These are phyloP conservation scores for Lepisosteus osseus DNA, from an alignment of 2,113 vertebrate species.

Conservation along the genomic window DNA sequence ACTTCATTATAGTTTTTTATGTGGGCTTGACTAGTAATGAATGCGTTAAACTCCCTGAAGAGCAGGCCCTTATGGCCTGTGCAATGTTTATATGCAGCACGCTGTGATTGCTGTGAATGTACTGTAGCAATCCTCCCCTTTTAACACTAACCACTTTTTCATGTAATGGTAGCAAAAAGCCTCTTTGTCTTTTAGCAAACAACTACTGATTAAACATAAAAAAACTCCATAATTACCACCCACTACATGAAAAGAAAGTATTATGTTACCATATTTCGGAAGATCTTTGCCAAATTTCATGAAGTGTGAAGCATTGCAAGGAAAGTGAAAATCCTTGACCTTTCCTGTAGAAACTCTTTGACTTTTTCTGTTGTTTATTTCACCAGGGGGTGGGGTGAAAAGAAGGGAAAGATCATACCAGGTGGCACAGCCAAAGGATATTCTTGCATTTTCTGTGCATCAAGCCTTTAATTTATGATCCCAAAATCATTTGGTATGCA, in stretches of 20 bases:
- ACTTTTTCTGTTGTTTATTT: neutral
- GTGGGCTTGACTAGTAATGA: neutral
- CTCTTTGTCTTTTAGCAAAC: neutral
- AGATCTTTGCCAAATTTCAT: neutral
- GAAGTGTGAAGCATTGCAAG: neutral
- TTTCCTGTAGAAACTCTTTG: neutral
- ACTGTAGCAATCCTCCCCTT: neutral
- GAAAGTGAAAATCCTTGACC: neutral
- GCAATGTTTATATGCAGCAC: neutral
- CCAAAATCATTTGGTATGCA: neutral
- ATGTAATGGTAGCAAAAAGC: neutral
- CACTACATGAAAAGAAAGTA: neutral
- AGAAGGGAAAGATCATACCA: neutral
- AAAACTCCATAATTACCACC: neutral
- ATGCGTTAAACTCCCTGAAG: neutral
- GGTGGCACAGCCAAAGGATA: neutral
- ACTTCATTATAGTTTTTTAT: no score
- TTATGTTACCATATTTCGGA: neutral
- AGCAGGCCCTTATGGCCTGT: neutral
- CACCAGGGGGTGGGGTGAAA: neutral
- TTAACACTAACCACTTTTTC: neutral
- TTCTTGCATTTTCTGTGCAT: neutral
- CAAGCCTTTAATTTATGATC: neutral
- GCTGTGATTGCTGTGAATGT: neutral
- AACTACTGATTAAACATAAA: constrained; percentile 16